These are phyloP conservation scores for Philypnodon macrostomus DNA, from an alignment of 2,797 vertebrate genomes.

Conservation along the genomic window DNA sequence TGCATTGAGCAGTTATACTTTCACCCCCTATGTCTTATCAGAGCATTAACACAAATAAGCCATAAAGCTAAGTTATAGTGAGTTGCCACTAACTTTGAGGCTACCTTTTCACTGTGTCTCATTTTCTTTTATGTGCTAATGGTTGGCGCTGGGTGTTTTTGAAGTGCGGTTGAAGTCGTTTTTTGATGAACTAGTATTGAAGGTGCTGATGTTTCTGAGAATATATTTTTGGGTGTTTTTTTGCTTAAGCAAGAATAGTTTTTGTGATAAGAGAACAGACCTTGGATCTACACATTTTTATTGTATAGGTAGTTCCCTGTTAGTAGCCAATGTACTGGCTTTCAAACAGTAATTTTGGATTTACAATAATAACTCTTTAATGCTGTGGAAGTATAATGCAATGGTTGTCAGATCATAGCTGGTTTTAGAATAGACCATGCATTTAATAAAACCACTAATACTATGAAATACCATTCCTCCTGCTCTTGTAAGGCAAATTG, in stretches of 20 bases:
- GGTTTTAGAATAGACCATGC: too few relatives aligned
- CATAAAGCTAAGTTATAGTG: background rate
- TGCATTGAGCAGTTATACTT: constrained; percentile 21
- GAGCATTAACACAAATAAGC: background rate
- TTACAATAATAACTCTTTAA: too few relatives aligned
- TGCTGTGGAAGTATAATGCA: too few relatives aligned
- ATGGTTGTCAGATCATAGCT: too few relatives aligned
- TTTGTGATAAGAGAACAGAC: background rate
- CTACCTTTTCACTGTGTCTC: background rate
- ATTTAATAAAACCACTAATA: too few relatives aligned
- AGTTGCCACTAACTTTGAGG: background rate
- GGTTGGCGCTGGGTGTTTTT: constrained; percentile 20
- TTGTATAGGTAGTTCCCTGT: too few relatives aligned
- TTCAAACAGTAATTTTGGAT: too few relatives aligned
- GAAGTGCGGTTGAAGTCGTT: background rate
- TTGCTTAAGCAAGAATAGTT: background rate
- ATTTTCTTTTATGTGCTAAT: background rate
- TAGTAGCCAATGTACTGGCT: too few relatives aligned
- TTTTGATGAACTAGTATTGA: constrained; percentile 7
- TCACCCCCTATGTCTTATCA: constrained; percentile 17
- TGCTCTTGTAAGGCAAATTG: too few relatives aligned
- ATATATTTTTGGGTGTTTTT: background rate
- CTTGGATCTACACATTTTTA: background rate
- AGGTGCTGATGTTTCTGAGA: background rate
- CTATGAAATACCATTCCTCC: too few relatives aligned